These are phyloP conservation scores for Habroteleia sp. DNA, from an alignment of 2,888 invertebrate species.

Conservation along the genomic window DNA sequence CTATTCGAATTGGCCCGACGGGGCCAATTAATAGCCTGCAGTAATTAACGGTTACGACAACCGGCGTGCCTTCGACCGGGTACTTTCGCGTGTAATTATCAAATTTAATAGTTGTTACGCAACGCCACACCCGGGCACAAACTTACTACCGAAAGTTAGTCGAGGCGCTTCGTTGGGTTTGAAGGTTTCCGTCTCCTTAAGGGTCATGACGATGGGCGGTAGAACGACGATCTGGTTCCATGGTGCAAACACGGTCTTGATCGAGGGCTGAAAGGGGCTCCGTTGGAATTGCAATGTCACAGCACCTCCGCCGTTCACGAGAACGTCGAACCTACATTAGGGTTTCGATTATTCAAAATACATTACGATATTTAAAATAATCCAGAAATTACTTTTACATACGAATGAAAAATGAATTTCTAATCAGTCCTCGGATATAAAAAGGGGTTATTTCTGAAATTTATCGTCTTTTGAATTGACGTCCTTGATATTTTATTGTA, in stretches of 20 bases:
- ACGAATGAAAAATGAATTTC: no score
- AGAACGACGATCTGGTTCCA: constrained; percentile 99
- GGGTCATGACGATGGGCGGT: constrained; percentile 91
- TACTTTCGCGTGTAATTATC: constrained; percentile 53
- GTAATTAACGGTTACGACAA: constrained; percentile 51
- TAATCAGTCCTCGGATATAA: no score
- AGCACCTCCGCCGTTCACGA: constrained; percentile 99
- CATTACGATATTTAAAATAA: not conserved
- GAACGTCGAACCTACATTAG: constrained; percentile 94
- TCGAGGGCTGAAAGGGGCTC: constrained; percentile 94
- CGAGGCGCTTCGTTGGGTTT: constrained; percentile 78
- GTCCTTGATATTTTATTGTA: no score
- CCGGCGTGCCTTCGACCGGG: constrained; percentile 28
- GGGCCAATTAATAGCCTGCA: constrained; percentile 48
- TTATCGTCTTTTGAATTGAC: no score
- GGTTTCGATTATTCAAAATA: constrained; percentile 14
- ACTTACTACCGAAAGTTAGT: constrained; percentile 78
- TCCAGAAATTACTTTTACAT: no score
- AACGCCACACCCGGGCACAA: constrained; percentile 43
- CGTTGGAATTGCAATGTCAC: constrained; percentile 98
- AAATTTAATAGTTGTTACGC: constrained; percentile 55
- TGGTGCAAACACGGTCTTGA: constrained; percentile 95
- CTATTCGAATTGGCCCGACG: constrained; percentile 46
- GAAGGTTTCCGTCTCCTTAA: constrained; percentile 84
- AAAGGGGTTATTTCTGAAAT: no score